A percentile compares a stretch with the other conserved stretches of the same genome.
Evolutionary conservation across 2,888 invertebrate genomes (phyloP).

Genomic region (Melikaiella ostensackeni): DNA sequence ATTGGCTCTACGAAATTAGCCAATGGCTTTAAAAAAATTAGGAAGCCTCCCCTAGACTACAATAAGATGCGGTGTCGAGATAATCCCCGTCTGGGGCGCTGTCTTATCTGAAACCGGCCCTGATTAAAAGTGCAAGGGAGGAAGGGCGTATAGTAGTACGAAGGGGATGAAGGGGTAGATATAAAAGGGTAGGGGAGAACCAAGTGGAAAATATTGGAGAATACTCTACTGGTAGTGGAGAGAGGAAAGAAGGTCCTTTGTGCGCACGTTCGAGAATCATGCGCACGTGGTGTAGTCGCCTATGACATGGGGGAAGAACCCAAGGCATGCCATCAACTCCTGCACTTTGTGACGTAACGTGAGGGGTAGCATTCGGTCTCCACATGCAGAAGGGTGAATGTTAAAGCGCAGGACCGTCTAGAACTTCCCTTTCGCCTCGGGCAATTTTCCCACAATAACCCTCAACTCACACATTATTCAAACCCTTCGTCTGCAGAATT

Average conservation of each 20-base stretch:
- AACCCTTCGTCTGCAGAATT: slow-evolving; percentile 4
- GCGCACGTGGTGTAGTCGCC: slow-evolving; percentile 39
- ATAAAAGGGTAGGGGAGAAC: background rate
- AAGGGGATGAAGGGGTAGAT: slow-evolving; percentile 18
- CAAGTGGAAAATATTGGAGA: slow-evolving; percentile 27
- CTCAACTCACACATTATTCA: slow-evolving; percentile 26
- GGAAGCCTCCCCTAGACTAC: slow-evolving; percentile 24
- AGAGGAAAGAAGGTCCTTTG: slow-evolving; percentile 15
- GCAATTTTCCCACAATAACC: slow-evolving; percentile 24
- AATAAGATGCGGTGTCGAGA: slow-evolving; percentile 39
- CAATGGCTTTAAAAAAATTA: slow-evolving; percentile 36
- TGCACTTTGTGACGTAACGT: slow-evolving; percentile 36
- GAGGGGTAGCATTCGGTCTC: slow-evolving; percentile 24
- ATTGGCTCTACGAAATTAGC: slow-evolving; percentile 26
- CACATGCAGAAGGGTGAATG: slow-evolving; percentile 37
- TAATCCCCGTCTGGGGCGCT: slow-evolving; percentile 34
- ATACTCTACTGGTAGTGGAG: background rate
- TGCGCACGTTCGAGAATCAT: slow-evolving; percentile 39
- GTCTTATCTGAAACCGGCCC: slow-evolving; percentile 39
- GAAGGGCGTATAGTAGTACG: slow-evolving; percentile 7
- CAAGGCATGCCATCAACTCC: slow-evolving; percentile 38
- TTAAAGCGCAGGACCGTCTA: slow-evolving; percentile 37
- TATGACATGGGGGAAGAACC: slow-evolving; percentile 26
- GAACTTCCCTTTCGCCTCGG: slow-evolving; percentile 24
- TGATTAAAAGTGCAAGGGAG: slow-evolving; percentile 31